phyloP scores from a whole-genome alignment of 2,797 vertebrate genomes.

The Alosa sapidissima region DNA sequence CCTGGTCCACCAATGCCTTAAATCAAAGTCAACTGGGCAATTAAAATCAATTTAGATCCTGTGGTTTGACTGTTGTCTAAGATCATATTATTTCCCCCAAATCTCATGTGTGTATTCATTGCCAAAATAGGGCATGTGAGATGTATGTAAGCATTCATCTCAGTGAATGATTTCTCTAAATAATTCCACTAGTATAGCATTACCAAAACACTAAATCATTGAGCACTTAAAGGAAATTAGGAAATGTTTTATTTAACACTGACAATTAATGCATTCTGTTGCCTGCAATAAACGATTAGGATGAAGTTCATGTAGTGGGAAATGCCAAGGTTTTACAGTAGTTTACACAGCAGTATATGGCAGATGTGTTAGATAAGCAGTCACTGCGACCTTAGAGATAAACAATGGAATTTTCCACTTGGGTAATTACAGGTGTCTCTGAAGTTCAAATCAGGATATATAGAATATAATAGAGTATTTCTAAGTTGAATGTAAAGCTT shows the following conservation, averaged over 20 bases:
- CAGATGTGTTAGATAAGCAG: neutral
- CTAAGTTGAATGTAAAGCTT: neutral
- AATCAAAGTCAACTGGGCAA: constrained; percentile 14
- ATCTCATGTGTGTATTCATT: constrained; percentile 28
- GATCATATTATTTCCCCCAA: neutral
- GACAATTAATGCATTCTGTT: neutral
- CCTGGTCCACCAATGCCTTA: constrained; percentile 9
- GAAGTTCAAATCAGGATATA: neutral
- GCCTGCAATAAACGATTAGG: neutral
- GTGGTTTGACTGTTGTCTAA: constrained; percentile 9
- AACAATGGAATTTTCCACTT: neutral
- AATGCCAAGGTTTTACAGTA: too few relatives aligned
- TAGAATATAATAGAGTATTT: neutral
- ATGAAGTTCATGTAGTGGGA: neutral
- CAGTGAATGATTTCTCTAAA: neutral
- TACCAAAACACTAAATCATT: neutral
- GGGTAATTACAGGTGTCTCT: neutral
- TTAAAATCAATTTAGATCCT: constrained; percentile 9
- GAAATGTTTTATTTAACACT: neutral
- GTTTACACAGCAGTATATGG: neutral
- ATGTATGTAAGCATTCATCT: neutral
- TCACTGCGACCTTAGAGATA: neutral
- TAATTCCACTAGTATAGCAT: neutral
- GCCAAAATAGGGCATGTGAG: neutral
- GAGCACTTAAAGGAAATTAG: neutral